phyloP scores from a whole-genome alignment of 1,140 invertebrate species.

The Penaeus chinensis region DNA sequence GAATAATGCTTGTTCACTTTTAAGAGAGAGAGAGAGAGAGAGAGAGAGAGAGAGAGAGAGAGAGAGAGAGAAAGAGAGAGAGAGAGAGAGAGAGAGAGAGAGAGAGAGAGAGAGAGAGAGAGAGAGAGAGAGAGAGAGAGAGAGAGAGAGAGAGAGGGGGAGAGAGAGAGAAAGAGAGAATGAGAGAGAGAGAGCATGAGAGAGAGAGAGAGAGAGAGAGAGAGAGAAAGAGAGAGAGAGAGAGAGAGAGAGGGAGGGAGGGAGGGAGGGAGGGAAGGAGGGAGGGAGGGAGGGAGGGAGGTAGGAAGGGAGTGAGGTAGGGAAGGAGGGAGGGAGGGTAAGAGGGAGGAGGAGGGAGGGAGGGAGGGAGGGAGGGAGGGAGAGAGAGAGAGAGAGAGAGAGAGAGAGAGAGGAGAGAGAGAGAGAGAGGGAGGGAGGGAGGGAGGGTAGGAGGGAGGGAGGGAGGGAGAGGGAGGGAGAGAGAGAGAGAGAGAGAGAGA shows the following conservation, averaged over 20 bases:
- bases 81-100: neutral
- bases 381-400: neutral
- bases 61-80: constrained; percentile 5
- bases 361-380: neutral
- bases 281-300: neutral
- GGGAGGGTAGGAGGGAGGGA: neutral
- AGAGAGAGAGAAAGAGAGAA: neutral
- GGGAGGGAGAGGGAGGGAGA: neutral
- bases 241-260: neutral
- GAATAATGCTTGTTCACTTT: too few species aligned
- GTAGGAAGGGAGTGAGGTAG: neutral
- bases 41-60: neutral
- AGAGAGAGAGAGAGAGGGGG: neutral
- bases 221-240: neutral
- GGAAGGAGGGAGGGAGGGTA: neutral
- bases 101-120: neutral
- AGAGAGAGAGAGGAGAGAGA: neutral
- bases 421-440: neutral
- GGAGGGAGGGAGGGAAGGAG: neutral
- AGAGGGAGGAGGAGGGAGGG: neutral
- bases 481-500: neutral
- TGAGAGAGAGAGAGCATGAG: neutral
- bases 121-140: neutral
- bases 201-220: neutral
- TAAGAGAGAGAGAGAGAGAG: too few species aligned